These are phyloP conservation scores for Diplodus puntazzo DNA, from an alignment of 2,797 vertebrate species.

Conservation along the genomic window DNA sequence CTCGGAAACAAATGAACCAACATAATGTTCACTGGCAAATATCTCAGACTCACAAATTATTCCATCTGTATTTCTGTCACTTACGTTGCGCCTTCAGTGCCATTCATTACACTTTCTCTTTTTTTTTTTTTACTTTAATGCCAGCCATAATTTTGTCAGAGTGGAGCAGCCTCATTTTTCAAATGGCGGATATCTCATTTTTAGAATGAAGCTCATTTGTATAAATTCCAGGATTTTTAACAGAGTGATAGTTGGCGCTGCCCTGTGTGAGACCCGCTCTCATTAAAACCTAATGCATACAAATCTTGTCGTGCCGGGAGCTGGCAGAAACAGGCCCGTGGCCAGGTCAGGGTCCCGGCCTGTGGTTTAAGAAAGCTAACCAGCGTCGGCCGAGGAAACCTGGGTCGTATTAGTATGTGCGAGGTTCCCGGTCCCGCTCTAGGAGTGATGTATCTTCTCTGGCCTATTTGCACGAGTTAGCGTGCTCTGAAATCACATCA, in stretches of 20 bases:
- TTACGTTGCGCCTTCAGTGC: constrained; percentile 35
- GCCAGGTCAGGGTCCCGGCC: constrained; percentile 51
- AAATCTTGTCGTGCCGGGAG: constrained; percentile 53
- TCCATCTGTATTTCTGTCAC: constrained; percentile 55
- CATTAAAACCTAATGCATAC: constrained; percentile 64
- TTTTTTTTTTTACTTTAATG: constrained; percentile 30
- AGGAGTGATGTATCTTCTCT: constrained; percentile 37
- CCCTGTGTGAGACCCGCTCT: constrained; percentile 51
- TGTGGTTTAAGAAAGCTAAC: constrained; percentile 47
- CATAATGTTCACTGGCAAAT: constrained; percentile 40
- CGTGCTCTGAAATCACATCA: constrained; percentile 35
- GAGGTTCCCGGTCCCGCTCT: constrained; percentile 19
- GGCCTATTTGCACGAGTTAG: constrained; percentile 38
- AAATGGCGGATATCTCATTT: constrained; percentile 58
- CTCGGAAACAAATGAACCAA: constrained; percentile 45
- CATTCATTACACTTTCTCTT: constrained; percentile 46
- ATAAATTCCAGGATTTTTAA: constrained; percentile 41
- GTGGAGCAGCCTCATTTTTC: constrained; percentile 53
- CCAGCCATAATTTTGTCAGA: constrained; percentile 48
- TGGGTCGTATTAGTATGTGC: constrained; percentile 36
- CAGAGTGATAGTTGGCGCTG: constrained; percentile 41
- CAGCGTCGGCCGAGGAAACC: constrained; percentile 28
- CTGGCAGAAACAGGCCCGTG: constrained; percentile 36
- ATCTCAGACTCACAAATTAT: constrained; percentile 50
- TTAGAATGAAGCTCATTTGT: constrained; percentile 52